phyloP scores from a whole-genome alignment of 2,797 vertebrate species.

The Austrolebias charrua region DNA sequence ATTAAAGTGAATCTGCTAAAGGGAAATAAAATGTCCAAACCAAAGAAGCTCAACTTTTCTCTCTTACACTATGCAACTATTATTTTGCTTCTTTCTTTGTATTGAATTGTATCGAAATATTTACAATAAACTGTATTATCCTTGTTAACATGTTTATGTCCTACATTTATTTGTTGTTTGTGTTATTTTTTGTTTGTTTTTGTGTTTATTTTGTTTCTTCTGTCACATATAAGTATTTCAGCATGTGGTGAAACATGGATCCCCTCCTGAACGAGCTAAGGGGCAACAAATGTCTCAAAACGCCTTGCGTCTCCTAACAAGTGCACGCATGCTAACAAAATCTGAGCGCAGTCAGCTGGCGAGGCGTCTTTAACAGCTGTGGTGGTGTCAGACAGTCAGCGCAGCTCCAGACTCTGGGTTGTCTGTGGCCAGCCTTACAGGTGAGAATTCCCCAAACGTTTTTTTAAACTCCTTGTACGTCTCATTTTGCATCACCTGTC shows the following conservation, averaged over 20 bases:
- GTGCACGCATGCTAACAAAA: neutral
- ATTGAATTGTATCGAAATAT: conserved; percentile 54
- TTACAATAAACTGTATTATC: conserved; percentile 68
- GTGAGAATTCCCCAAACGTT: neutral
- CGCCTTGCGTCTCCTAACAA: neutral
- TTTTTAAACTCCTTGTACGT: neutral
- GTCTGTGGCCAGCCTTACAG: neutral
- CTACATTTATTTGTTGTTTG: neutral
- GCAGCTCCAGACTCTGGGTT: conserved; percentile 4
- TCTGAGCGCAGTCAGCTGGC: neutral
- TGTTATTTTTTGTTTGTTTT: neutral
- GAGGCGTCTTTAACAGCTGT: neutral
- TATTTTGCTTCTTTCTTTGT: conserved; percentile 12
- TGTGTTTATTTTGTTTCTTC: neutral
- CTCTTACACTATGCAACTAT: conserved; percentile 4
- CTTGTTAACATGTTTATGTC: conserved; percentile 15
- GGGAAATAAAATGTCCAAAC: neutral
- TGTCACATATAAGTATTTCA: no score
- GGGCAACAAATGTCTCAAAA: neutral
- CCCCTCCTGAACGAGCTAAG: neutral
- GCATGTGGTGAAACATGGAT: no score
- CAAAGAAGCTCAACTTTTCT: conserved; percentile 9
- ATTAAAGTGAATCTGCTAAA: neutral
- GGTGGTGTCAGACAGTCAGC: neutral
- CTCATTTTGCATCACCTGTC: neutral